These are phyloP conservation scores for Sebastes dallii DNA, from an alignment of 2,797 vertebrate species.

Conservation along the genomic window DNA sequence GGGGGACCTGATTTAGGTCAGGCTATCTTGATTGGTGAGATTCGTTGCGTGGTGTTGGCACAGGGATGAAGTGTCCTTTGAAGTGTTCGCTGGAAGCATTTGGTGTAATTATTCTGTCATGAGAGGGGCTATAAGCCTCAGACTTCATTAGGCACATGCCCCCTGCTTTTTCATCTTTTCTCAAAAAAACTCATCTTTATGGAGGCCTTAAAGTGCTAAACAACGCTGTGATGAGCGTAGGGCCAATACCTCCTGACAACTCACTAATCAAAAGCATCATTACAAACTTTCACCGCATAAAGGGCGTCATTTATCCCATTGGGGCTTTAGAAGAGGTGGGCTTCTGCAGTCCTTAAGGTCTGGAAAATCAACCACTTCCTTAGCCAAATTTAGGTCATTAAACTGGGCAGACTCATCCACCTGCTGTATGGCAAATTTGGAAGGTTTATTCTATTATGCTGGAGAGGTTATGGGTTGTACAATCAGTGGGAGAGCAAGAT, in stretches of 20 bases:
- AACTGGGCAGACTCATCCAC: conserved; percentile 36
- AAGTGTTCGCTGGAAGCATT: conserved; percentile 79
- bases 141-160: conserved; percentile 79
- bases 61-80: conserved; percentile 80
- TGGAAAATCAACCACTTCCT: conserved; percentile 53
- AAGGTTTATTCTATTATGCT: conserved; percentile 50
- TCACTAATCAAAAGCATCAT: conserved; percentile 79
- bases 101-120: conserved; percentile 83
- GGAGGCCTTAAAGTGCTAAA: conserved; percentile 70
- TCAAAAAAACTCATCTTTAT: conserved; percentile 69
- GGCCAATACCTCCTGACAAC: conserved; percentile 68
- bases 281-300: conserved; percentile 71
- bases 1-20: conserved; percentile 74
- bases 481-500: conserved; percentile 44
- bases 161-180: conserved; percentile 76
- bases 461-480: conserved; percentile 53
- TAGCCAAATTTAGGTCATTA: conserved; percentile 71
- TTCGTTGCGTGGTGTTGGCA: conserved; percentile 69
- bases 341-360: conserved; percentile 42
- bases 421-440: conserved; percentile 44
- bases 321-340: conserved; percentile 59
- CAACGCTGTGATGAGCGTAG: conserved; percentile 61
- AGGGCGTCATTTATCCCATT: conserved; percentile 65
- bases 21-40: conserved; percentile 79
- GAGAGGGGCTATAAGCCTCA: conserved; percentile 75